A percentile compares a stretch with the other conserved stretches of the same genome.
Evolutionary conservation across 2,888 invertebrate genomes (phyloP).

Genomic region (Amphipoea lucens): DNA sequence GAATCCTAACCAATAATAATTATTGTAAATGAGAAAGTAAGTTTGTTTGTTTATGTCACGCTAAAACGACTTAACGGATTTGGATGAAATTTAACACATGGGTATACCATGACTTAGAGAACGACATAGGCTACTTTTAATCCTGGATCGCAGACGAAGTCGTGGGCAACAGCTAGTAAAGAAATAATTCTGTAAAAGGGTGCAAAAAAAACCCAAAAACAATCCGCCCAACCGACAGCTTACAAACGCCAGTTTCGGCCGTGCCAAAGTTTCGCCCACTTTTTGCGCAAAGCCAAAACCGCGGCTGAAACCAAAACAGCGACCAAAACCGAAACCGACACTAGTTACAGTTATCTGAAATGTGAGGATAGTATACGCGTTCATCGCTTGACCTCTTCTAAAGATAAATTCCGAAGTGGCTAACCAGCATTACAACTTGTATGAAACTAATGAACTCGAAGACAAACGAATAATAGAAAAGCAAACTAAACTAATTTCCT

Average conservation of each 20-base stretch:
- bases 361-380: not conserved
- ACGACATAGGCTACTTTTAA: too few species aligned
- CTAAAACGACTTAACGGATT: too few species aligned
- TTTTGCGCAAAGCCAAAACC: not conserved
- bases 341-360: not conserved
- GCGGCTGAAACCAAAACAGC: not conserved
- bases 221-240: not conserved
- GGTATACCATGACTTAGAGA: too few species aligned
- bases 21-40: too few species aligned
- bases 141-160: too few species aligned
- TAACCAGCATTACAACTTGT: not conserved
- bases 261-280: not conserved
- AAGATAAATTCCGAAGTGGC: not conserved
- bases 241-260: not conserved
- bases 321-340: not conserved
- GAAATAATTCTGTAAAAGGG: not conserved
- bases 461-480: not conserved
- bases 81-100: too few species aligned
- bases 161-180: too few species aligned
- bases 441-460: slow-evolving; percentile 7
- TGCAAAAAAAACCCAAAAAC: not conserved
- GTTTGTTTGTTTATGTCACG: too few species aligned
- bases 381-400: not conserved
- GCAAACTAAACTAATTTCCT: slow-evolving; percentile 3
- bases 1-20: too few species aligned